phyloP scores from a whole-genome alignment of 2,888 invertebrate species.

The Xestoiulus laeticollis region DNA sequence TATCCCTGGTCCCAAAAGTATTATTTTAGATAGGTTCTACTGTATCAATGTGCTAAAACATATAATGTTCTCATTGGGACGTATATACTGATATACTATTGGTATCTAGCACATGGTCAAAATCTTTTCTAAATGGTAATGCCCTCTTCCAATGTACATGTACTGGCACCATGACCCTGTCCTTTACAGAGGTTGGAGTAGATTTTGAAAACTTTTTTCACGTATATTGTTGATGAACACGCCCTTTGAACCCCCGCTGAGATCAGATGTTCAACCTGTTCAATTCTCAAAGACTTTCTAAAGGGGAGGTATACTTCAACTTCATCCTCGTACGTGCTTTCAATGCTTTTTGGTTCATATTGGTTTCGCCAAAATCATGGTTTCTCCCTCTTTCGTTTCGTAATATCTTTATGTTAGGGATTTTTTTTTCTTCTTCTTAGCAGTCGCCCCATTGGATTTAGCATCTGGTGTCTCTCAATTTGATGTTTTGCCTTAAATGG shows the following conservation, averaged over 20 bases:
- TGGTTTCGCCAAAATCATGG: not conserved
- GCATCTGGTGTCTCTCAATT: conserved; percentile 33
- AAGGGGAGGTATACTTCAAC: not conserved
- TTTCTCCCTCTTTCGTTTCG: not conserved
- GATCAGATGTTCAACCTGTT: not conserved
- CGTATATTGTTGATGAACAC: not conserved
- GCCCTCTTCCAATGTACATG: not conserved
- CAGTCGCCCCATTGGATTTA: conserved; percentile 8
- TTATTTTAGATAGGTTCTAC: too few relatives aligned
- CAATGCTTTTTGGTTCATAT: not conserved
- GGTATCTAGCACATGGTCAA: not conserved
- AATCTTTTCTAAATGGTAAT: not conserved
- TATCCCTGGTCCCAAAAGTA: too few relatives aligned
- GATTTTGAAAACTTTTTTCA: not conserved
- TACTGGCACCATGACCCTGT: not conserved
- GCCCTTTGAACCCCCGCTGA: conserved; percentile 5
- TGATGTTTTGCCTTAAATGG: conserved; percentile 34
- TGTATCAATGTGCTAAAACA: too few relatives aligned
- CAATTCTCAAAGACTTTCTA: not conserved
- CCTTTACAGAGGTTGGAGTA: not conserved
- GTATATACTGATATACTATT: too few relatives aligned
- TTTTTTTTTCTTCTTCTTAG: not conserved
- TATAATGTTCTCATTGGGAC: too few relatives aligned
- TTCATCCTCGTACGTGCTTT: conserved; percentile 4
- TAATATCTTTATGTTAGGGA: not conserved